phyloP scores from a whole-genome alignment of 1,140 invertebrate species.

The Tetragnatha versicolor region DNA sequence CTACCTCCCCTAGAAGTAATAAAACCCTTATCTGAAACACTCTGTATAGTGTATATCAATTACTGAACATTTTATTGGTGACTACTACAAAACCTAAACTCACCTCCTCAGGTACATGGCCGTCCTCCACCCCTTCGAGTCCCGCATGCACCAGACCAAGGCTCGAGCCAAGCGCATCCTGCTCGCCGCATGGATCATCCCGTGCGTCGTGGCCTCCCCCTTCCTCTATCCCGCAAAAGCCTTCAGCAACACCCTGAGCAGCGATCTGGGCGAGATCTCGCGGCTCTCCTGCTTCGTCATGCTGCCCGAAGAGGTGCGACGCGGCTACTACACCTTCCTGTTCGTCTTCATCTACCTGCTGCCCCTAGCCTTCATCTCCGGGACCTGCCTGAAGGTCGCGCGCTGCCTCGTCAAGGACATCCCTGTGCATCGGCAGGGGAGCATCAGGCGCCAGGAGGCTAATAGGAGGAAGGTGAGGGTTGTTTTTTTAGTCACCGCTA shows the following conservation, averaged over 20 bases:
- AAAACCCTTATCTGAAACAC: too few relatives aligned
- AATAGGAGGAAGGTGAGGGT: constrained; percentile 61
- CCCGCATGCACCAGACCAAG: constrained; percentile 64
- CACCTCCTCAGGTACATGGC: constrained; percentile 66
- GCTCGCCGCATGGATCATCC: constrained; percentile 64
- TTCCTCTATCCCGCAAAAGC: constrained; percentile 61
- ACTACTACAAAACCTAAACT: too few relatives aligned
- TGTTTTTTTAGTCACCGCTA: too few relatives aligned
- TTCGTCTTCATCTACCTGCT: constrained; percentile 65
- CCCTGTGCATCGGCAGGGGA: constrained; percentile 58
- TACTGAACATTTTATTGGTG: too few relatives aligned
- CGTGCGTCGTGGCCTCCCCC: constrained; percentile 63
- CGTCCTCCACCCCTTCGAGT: constrained; percentile 66
- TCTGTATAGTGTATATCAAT: too few relatives aligned
- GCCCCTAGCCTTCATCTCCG: constrained; percentile 64
- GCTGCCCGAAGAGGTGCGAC: constrained; percentile 62
- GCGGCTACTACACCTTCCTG: constrained; percentile 65
- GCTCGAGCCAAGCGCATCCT: constrained; percentile 64
- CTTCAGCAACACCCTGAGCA: constrained; percentile 60
- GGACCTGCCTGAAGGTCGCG: constrained; percentile 65
- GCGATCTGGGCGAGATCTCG: constrained; percentile 62
- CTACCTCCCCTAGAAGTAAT: too few relatives aligned
- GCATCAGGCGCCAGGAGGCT: constrained; percentile 59
- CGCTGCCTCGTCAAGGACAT: constrained; percentile 62
- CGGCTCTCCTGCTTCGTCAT: constrained; percentile 64